These are phyloP conservation scores for Brevimyrus niger DNA, from an alignment of 2,113 vertebrate species.

Conservation along the genomic window DNA sequence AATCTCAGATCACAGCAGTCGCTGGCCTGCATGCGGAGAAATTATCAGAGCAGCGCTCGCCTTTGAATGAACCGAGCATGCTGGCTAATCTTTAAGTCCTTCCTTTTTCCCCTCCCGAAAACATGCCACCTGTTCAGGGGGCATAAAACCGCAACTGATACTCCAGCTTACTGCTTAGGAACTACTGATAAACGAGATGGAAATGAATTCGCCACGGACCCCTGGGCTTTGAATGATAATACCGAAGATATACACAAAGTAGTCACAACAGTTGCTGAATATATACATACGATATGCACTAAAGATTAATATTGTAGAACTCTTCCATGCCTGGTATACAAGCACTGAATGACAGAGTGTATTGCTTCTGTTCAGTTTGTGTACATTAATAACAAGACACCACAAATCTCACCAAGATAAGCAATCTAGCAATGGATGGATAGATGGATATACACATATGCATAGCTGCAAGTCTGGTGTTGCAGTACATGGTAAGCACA, in stretches of 20 bases:
- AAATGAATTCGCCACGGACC: neutral
- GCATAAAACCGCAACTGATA: constrained; percentile 25
- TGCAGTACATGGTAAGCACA: neutral
- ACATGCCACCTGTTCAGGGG: constrained; percentile 52
- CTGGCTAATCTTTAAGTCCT: constrained; percentile 71
- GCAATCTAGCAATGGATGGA: neutral
- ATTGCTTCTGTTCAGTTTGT: neutral
- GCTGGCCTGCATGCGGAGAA: constrained; percentile 74
- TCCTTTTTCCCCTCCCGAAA: constrained; percentile 64
- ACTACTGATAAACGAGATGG: neutral
- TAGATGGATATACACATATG: neutral
- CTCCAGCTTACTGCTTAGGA: neutral
- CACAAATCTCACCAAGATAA: neutral
- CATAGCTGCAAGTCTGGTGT: neutral
- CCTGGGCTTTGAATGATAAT: neutral
- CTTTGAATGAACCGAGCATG: constrained; percentile 71
- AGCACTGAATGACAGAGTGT: neutral
- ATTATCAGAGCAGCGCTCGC: constrained; percentile 65
- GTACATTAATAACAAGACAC: neutral
- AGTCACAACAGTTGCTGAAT: neutral
- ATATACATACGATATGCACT: neutral
- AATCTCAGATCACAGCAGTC: constrained; percentile 73
- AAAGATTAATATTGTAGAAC: neutral
- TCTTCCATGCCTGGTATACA: neutral
- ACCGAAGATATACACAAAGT: neutral